Conservation (phyloP, 2,888 invertebrate genomes). For the Nephrotoma appendiculata region DNA sequence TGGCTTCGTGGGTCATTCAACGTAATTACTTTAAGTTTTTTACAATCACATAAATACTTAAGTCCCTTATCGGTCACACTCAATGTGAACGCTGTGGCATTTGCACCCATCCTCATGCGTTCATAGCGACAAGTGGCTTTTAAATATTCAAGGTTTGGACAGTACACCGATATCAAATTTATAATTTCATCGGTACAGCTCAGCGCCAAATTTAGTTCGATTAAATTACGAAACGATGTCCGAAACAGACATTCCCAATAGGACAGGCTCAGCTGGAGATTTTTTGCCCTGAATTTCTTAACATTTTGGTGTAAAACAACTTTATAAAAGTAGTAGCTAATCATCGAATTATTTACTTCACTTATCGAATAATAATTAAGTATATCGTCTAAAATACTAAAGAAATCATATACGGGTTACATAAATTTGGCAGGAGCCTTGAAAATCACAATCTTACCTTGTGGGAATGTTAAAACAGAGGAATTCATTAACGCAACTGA, state of each 20-base stretch:
- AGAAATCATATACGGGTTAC: neutral
- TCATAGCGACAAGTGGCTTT: conserved; percentile 14
- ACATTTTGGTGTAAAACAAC: conserved; percentile 9
- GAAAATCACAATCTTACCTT: neutral
- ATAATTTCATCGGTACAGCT: conserved; percentile 14
- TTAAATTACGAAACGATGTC: conserved; percentile 10
- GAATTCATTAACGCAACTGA: neutral
- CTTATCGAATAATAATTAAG: conserved; percentile 8
- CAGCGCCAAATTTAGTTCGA: conserved; percentile 12
- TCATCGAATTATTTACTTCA: conserved; percentile 7
- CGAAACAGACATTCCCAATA: conserved; percentile 13
- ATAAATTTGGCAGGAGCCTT: neutral
- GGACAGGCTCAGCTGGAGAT: conserved; percentile 9
- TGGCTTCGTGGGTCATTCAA: conserved; percentile 14
- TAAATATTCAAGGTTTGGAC: conserved; percentile 13
- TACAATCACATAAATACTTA: conserved; percentile 11
- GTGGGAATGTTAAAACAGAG: neutral
- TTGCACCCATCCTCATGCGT: conserved; percentile 10
- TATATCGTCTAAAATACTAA: conserved; percentile 12
- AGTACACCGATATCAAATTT: conserved; percentile 12
- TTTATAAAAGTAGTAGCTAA: conserved; percentile 12
- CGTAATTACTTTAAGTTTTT: conserved; percentile 11
- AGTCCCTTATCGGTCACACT: conserved; percentile 13
- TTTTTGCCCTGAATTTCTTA: conserved; percentile 10
- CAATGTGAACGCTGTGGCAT: conserved; percentile 13